phyloP scores from a whole-genome alignment of 2,888 invertebrate species.

The Caenorhabditis zanzibari region DNA sequence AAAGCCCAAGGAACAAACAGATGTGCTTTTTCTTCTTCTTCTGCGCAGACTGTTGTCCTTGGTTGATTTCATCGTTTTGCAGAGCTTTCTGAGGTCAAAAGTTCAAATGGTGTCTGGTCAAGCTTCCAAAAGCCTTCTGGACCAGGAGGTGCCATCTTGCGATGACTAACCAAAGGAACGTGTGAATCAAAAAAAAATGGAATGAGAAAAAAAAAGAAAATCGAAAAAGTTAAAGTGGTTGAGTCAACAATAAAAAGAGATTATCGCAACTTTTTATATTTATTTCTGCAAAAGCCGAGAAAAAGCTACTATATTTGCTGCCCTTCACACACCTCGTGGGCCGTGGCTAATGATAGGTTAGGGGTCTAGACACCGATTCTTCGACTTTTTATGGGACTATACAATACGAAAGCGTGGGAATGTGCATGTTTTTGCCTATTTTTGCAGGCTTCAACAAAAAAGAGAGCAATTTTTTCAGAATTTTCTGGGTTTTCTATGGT shows the following conservation, averaged over 20 bases:
- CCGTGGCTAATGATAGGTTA: background rate
- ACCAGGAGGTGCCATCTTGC: no score
- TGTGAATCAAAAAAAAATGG: conserved; percentile 16
- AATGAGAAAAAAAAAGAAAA: background rate
- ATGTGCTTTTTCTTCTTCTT: background rate
- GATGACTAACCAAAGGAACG: background rate
- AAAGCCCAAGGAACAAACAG: background rate
- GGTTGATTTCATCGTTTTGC: background rate
- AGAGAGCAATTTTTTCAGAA: no score
- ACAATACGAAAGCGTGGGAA: no score
- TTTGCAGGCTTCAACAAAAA: no score
- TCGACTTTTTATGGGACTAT: no score
- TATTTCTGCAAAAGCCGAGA: conserved; percentile 5
- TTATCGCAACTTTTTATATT: conserved; percentile 41
- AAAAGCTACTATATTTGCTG: conserved; percentile 20
- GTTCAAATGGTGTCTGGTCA: background rate
- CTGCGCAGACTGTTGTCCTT: conserved; percentile 10
- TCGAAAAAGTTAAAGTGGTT: conserved; percentile 18
- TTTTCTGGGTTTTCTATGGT: no score
- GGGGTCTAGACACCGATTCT: no score
- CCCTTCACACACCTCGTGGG: background rate
- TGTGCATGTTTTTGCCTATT: no score
- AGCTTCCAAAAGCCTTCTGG: background rate
- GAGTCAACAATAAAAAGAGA: conserved; percentile 29
- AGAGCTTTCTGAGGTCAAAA: background rate